Evolutionary conservation across 2,113 vertebrate genomes (phyloP).

Genomic region (Larimichthys crocea): DNA sequence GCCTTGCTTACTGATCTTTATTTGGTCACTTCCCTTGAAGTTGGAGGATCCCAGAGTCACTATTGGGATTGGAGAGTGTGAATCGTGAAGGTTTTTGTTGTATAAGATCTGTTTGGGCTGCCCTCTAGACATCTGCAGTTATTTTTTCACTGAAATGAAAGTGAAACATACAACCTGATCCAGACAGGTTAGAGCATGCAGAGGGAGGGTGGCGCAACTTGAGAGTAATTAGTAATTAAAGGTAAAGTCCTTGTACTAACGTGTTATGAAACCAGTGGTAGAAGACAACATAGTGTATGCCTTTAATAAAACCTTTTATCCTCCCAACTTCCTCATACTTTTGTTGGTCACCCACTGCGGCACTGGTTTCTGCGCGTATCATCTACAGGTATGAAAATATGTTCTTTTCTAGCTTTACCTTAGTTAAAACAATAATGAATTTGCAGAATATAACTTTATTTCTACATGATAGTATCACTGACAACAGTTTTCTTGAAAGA

Average conservation of each 20-base stretch:
- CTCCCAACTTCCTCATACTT: not conserved
- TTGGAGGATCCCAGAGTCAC: constrained; percentile 3
- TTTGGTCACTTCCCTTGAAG: constrained; percentile 21
- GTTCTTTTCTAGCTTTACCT: not conserved
- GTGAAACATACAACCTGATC: not conserved
- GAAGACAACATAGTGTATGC: not conserved
- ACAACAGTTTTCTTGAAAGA: too few species aligned
- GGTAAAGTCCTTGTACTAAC: not conserved
- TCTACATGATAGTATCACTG: too few species aligned
- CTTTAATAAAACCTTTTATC: not conserved
- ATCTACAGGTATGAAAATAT: constrained; percentile 18
- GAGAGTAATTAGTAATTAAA: not conserved
- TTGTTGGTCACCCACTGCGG: not conserved
- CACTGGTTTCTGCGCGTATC: not conserved
- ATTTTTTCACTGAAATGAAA: not conserved
- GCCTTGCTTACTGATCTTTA: constrained; percentile 46
- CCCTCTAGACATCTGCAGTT: not conserved
- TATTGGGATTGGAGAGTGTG: not conserved
- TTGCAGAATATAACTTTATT: not conserved
- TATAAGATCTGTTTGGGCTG: not conserved
- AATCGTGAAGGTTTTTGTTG: not conserved
- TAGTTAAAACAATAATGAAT: not conserved
- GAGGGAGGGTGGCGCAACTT: not conserved
- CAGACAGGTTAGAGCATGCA: not conserved
- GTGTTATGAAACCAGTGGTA: not conserved